Conservation (phyloP, 2,888 invertebrate species). For the Athalia circularis region DNA sequence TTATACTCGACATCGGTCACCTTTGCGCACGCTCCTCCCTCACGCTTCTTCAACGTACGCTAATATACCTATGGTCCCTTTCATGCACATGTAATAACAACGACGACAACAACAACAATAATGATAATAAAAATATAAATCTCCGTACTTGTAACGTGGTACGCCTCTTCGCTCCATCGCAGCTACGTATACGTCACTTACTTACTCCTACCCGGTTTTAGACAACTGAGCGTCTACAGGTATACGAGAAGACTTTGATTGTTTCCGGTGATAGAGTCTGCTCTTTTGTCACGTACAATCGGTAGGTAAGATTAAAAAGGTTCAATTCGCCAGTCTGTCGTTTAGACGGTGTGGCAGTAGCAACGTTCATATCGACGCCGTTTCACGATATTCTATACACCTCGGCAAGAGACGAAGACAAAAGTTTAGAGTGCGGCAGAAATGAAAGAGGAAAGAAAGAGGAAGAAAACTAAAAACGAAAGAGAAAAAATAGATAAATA, state of each 20-base stretch:
- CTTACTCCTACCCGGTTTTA: background rate
- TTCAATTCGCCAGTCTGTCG: too few relatives aligned
- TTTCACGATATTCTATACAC: too few relatives aligned
- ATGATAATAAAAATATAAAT: background rate
- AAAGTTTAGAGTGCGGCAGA: too few relatives aligned
- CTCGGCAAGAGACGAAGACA: too few relatives aligned
- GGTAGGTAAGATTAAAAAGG: conserved; percentile 14
- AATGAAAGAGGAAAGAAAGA: too few relatives aligned
- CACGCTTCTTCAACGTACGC: background rate
- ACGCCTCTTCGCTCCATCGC: conserved; percentile 1
- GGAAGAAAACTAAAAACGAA: too few relatives aligned
- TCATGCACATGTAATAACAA: background rate
- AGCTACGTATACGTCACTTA: background rate
- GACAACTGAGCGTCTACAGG: background rate
- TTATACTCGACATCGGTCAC: conserved; percentile 40
- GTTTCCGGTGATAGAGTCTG: conserved; percentile 23
- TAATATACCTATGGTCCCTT: background rate
- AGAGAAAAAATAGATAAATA: too few relatives aligned
- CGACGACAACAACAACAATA: too few relatives aligned
- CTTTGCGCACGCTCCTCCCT: conserved; percentile 36
- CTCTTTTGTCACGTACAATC: conserved; percentile 21
- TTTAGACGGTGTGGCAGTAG: too few relatives aligned
- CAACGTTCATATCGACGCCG: too few relatives aligned
- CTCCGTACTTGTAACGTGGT: background rate
- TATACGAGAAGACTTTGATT: conserved; percentile 15